Base-by-base conservation (phyloP, 2,113 vertebrate genomes). In the Oreochromis niloticus region DNA sequence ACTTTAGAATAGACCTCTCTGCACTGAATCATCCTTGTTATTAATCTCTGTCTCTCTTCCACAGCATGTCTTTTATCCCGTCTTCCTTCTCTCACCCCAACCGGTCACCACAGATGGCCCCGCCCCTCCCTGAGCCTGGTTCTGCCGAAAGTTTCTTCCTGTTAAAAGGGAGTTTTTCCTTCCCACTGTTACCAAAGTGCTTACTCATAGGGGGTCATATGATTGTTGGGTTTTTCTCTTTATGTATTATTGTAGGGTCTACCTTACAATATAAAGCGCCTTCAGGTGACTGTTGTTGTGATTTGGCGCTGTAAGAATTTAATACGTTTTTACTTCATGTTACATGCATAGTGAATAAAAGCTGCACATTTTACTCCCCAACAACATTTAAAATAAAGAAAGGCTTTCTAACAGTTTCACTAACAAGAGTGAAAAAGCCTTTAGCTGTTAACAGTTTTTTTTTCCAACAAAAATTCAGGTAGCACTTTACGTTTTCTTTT, bases 61-160 rank as follows among this genome's bases (percentile, higher is more conserved):
- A 61, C 57, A 4, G 30, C 19, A n/a, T 54, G 50, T 17, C 30
- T 32, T 54, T 17, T 32, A 61, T 61, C 2, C 8, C 17, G 57
- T 32, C 8, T 61, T 61, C 57, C 57, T 61, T 61, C 57, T 61
- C 57, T 61, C 27, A 1, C 55, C 22, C 7, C 12, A 27, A 57
- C 55, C 0, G 12, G 22, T 14, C 0, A 4, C 55, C 13, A 12
- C 22, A 59, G 54, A 24, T 56, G 54, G 6, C 22, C 10, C 22
- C 10, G 0, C 54, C 54, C 54, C n/a, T n/a, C n/a, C n/a, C n/a
- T n/a, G n/a, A n/a, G n/a, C n/a, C n/a, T n/a, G n/a, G n/a, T n/a
- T n/a, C n/a, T n/a, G n/a, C n/a, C n/a, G n/a, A n/a, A n/a, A n/a
- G n/a, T n/a, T n/a, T n/a, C n/a, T n/a, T n/a, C n/a, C n/a, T n/a